These are phyloP conservation scores for Chloromyia formosa DNA, from an alignment of 2,888 invertebrate genomes.

Conservation along the genomic window DNA sequence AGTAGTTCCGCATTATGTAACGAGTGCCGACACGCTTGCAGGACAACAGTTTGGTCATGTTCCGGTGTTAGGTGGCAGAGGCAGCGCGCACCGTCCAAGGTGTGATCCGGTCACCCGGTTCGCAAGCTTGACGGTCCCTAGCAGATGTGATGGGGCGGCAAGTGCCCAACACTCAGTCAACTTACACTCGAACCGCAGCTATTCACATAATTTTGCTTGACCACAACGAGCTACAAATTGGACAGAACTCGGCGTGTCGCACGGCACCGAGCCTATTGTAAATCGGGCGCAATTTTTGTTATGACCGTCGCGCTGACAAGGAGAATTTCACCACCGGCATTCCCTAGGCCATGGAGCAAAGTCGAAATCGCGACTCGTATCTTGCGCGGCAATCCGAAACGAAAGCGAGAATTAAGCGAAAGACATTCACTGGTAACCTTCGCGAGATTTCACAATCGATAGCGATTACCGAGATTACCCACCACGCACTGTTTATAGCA, in stretches of 20 bases:
- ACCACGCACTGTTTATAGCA: neutral
- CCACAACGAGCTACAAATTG: neutral
- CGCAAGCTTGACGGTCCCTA: neutral
- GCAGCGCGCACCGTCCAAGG: neutral
- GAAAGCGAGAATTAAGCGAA: neutral
- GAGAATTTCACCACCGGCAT: neutral
- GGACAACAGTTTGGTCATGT: constrained; percentile 38
- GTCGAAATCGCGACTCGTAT: neutral
- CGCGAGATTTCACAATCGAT: too few relatives aligned
- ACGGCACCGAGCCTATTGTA: neutral
- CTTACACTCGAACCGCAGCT: neutral
- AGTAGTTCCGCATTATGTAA: constrained; percentile 50
- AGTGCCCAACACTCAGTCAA: neutral
- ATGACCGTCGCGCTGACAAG: neutral
- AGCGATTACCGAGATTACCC: too few relatives aligned
- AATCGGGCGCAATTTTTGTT: neutral
- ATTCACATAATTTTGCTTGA: neutral
- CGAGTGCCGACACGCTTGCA: constrained; percentile 43
- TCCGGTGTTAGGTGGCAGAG: neutral
- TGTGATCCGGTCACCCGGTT: neutral
- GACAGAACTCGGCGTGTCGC: neutral
- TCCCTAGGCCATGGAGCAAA: neutral
- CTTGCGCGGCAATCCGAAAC: neutral
- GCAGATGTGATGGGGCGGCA: neutral
- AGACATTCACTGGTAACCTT: neutral